A percentile compares a stretch with the other conserved stretches of the same genome.
Conservation (phyloP, 2,888 invertebrate species). For the Eucera pruinosa region DNA sequence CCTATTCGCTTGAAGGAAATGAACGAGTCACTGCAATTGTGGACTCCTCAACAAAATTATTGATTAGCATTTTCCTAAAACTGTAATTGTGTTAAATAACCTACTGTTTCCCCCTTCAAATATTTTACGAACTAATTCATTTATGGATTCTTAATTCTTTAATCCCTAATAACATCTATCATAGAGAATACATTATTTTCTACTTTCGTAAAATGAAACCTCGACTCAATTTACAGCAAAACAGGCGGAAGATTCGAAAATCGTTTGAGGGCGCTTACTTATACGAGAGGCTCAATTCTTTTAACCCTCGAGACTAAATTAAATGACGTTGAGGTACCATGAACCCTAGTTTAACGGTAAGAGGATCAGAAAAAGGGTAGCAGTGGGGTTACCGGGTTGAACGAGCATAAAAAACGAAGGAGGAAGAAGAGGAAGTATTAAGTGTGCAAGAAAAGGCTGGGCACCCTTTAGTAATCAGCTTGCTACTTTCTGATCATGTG, state of each 20-base stretch:
- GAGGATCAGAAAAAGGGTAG: constrained; percentile 49
- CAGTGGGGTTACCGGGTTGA: constrained; percentile 57
- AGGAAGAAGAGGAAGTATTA: constrained; percentile 50
- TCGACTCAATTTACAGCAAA: constrained; percentile 29
- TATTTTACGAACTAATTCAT: no score
- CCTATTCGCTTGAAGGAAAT: background rate
- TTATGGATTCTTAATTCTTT: no score
- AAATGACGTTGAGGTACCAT: constrained; percentile 59
- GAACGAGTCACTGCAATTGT: no score
- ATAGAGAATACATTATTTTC: background rate
- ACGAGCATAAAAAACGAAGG: constrained; percentile 29
- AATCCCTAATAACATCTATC: no score
- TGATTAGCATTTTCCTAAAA: no score
- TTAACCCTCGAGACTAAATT: constrained; percentile 58
- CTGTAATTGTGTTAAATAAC: no score
- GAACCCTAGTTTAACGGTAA: constrained; percentile 55
- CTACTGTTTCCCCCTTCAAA: no score
- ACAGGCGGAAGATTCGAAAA: constrained; percentile 45
- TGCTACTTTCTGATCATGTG: constrained; percentile 39
- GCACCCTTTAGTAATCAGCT: constrained; percentile 39
- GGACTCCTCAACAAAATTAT: no score
- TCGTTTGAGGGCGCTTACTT: constrained; percentile 35
- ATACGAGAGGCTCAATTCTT: constrained; percentile 28
- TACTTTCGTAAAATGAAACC: background rate
- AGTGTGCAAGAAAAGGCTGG: constrained; percentile 41